Base-by-base conservation (phyloP, 2,888 invertebrate genomes). In the Archaeoteleia sp. region DNA sequence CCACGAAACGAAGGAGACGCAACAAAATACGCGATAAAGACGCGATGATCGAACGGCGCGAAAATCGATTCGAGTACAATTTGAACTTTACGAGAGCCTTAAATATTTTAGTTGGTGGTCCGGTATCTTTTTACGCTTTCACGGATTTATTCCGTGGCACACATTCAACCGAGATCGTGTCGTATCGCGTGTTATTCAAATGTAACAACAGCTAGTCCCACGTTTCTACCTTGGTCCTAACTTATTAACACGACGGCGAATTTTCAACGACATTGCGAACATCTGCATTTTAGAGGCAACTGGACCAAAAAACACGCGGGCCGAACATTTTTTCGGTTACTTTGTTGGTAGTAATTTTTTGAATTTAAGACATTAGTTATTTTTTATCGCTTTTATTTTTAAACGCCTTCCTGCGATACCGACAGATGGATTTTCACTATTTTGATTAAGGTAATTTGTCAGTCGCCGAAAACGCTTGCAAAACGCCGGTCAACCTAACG, bases 101-200 rank as follows among this genome's bases (percentile, higher is more conserved):
- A 69, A 61, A 67, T 63, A 63, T 45, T 71, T 68, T 55, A 69
- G 75, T 74, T 76, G 80, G 81, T 81, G 81, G 80, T 78, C 81
- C 76, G 62, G 58, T 67, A 66, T 63, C 72, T 63, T 62, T 62
- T 69, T 73, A 66, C 57, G 55, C 60, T 42, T 40, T 66, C 48
- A 60, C 68, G 70, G 72, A 80, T 80, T 81, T 80, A 79, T 79
- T 70, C 73, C 74, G 72, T 71, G 74, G 65, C 76, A 74, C 72
- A 77, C 74, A 76, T 78, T 75, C 78, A 73, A 73, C 74, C 76
- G 70, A 78, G 76, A 76, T 76, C 78, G 75, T 80, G 81, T 82
- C 76, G 80, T 54, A 73, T 70, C 66, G 67, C 81, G 82, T 83
- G 82, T 83, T 83, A 83, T 83, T 83, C 77, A 82, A 83, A 83